Evolutionary conservation across 2,888 invertebrate genomes (phyloP), one percentile per base, ranked within the genome.

Genomic region (Caenorhabditis sp.): DNA sequence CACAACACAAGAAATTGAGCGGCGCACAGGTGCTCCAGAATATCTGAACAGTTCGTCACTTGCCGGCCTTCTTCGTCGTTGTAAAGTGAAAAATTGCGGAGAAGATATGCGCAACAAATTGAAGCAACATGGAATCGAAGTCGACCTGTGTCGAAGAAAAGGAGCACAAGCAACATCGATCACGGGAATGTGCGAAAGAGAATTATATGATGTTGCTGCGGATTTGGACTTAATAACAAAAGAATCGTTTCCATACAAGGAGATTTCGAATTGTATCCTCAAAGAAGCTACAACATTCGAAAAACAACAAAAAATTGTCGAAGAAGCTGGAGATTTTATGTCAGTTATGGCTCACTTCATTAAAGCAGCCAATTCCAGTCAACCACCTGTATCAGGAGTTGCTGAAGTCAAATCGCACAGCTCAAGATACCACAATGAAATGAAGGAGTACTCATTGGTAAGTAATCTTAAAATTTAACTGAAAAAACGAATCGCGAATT

Each of bases 111-210:
- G 58, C 1, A 3, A n/a, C 5, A 58, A 38, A 23, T n/a, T 58
- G 58, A 58, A 58, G 38, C 36, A 38, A 38, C 20, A 58, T 38
- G 58, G 38, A 36, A 58, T 58, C 10, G 58, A 58, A 36, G 20
- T 58, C n/a, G 38, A 36, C 5, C 5, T 36, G 3, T 58, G 58
- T 27, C n/a, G 17, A 12, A 26, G 58, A 38, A 31, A 20, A 20
- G 38, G 36, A 20, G 27, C 38, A 7, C 58, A 1, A 20, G 14
- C 38, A 20, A 38, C 20, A 1, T 7, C 36, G 1, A 36, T 58
- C 36, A 58, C 58, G 20, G 36, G 38, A 58, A 5, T 58, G 5
- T 58, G 20, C 1, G 58, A 58, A 58, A 26, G 31, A 4, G 57
- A 57, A 36, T 25, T 59, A 23, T 1, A 21, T 7, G 14, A 38